These are phyloP conservation scores for Clupea harengus DNA, from an alignment of 2,113 vertebrate genomes.

Conservation along the genomic window DNA sequence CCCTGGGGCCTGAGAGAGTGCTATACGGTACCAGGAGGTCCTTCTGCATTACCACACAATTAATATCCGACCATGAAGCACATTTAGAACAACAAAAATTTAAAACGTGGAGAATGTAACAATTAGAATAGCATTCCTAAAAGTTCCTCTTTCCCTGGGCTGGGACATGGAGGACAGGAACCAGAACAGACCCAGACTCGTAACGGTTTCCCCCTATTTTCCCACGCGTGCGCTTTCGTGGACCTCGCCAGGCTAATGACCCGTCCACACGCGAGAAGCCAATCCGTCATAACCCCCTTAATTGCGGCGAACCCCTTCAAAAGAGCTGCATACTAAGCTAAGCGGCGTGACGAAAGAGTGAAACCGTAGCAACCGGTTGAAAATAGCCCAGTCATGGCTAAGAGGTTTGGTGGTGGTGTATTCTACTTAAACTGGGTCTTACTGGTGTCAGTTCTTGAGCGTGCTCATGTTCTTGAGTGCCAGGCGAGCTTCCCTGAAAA, in stretches of 20 bases:
- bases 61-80: background rate
- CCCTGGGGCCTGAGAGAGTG: background rate
- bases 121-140: background rate
- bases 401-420: too few species aligned
- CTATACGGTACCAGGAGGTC: background rate
- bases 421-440: too few species aligned
- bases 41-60: background rate
- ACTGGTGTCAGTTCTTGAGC: too few species aligned
- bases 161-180: background rate
- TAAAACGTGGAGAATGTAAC: background rate
- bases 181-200: background rate
- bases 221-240: background rate
- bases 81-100: background rate
- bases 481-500: background rate
- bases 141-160: background rate
- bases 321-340: background rate
- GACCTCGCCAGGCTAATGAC: background rate
- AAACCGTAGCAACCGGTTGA: background rate
- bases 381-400: too few species aligned
- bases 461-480: background rate
- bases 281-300: background rate
- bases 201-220: background rate
- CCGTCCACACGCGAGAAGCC: background rate
- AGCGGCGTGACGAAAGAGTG: background rate
- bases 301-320: background rate